These are phyloP conservation scores for Drosophila tropicalis DNA, from an alignment of 1,140 invertebrate genomes.

Conservation along the genomic window DNA sequence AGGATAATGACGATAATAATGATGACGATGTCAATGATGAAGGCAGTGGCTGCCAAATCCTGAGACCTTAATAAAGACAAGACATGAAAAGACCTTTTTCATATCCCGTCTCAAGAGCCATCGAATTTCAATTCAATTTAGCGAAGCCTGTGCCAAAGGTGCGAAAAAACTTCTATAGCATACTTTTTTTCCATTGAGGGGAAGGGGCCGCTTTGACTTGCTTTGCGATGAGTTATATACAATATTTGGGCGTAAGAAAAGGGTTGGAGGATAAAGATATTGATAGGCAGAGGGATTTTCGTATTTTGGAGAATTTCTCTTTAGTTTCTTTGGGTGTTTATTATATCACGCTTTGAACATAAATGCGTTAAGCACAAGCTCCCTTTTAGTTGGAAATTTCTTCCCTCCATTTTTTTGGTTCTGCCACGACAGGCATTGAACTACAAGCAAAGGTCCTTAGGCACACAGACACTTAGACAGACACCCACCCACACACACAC, in stretches of 20 bases:
- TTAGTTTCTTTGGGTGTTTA: conserved; percentile 50
- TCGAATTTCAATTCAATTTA: conserved; percentile 82
- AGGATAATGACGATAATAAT: conserved; percentile 41
- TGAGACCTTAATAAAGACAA: conserved; percentile 78
- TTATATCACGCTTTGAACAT: conserved; percentile 80
- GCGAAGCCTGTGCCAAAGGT: conserved; percentile 64
- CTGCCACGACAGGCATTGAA: conserved; percentile 52
- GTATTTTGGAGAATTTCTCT: conserved; percentile 43
- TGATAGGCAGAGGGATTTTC: conserved; percentile 73
- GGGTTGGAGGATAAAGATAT: conserved; percentile 65
- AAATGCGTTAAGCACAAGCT: conserved; percentile 78
- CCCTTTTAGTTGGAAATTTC: conserved; percentile 68
- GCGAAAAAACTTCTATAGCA: conserved; percentile 73
- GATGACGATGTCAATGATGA: conserved; percentile 47
- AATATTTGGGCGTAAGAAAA: conserved; percentile 47
- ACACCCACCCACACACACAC: conserved; percentile 34
- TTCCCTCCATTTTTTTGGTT: conserved; percentile 33
- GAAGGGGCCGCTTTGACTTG: conserved; percentile 58
- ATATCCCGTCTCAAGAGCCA: conserved; percentile 66
- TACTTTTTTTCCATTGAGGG: conserved; percentile 45
- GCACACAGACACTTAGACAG: conserved; percentile 27
- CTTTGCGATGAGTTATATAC: conserved; percentile 71
- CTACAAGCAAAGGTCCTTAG: conserved; percentile 60
- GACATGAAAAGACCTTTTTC: conserved; percentile 33
- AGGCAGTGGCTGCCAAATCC: conserved; percentile 21